Evolutionary conservation across 2,888 invertebrate species (phyloP), one percentile per base, ranked within the genome.

Genomic region (Dasysyrphus albostriatus): DNA sequence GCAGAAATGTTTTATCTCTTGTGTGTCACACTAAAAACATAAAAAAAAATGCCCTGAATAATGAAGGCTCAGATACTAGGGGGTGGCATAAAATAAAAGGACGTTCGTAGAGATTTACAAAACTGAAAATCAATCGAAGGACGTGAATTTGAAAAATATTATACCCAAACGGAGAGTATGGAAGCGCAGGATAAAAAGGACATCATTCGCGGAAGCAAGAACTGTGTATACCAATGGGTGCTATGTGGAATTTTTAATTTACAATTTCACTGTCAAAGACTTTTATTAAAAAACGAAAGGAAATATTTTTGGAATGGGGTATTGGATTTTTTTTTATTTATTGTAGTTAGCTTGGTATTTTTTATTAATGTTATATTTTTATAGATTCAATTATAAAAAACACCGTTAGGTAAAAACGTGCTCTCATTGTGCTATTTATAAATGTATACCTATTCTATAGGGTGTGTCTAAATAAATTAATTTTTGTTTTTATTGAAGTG

Each of bases 61-160:
- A 73, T 81, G 44, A 73, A 81, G 73, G 69, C 75, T 51, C 44
- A 61, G n/a, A 51, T 37, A 65, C 34, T 24, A 61, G 44, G 59
- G 32, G 24, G 70, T n/a, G 24, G 58, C 4, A 4, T 3, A 4
- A 32, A 8, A 12, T 1, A 49, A 56, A 7, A 24, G 44, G 42
- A 39, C 32, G 58, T 39, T 69, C 10, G 63, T 3, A 61, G 73
- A 72, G 74, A 82, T 72, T 87, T 82, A 69, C 73, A 78, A n/a
- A 87, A 83, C 82, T 82, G 74, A 70, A 87, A 87, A 83, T 87
- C 87, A 87, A 83, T 87, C 67, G 78, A 44, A 79, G 65, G 70
- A 75, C 65, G 78, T 75, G 54, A 67, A 83, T 78, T 75, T 74
- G 82, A 72, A 82, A 24, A 82, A 78, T 82, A 85, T 82, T 77